Evolutionary conservation across 2,113 vertebrate species (phyloP), one percentile per base, ranked within the genome.

Genomic region (Ochotona princeps): DNA sequence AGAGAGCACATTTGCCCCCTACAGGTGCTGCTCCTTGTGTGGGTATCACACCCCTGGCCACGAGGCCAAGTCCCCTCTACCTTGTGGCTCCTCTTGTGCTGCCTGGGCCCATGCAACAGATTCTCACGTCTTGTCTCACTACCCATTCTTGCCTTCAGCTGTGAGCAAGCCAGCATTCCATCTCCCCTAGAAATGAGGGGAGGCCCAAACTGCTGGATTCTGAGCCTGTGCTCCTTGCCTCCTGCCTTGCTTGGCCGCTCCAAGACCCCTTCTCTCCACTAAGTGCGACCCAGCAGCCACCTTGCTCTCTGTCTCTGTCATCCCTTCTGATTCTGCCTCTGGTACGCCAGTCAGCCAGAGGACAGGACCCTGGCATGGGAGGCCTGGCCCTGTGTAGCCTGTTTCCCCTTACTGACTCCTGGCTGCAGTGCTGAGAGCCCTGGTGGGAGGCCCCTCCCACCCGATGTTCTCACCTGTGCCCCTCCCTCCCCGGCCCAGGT

Each of bases 401-500:
- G 18, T 0, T 72, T 85, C 69, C 78, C 73, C 60, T 69, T n/a
- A 30, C 82, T 14, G 26, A 65, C 76, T 90, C 69, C 74, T 60
- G 44, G 21, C 80, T 89, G 30, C 12, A 61, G 75, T 28, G 35
- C 75, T 25, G 60, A 87, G 63, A 14, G n/a, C 23, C 70, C 89
- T 57, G 7, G 3, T 18, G 51, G 85, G 85, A 79, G 51, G 74
- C 21, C 47, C 74, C 63, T n/a, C n/a, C n/a, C n/a, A n/a, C n/a
- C 67, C 82, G 92, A 70, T 51, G 88, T 94, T 90, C 96, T 96
- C 80, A 95, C 79, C 91, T 94, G 63, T 96, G 60, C 91, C 94
- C 95, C 91, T 96, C 96, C 95, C 78, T 95, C 90, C 94, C 93
- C 0, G 91, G 92, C 94, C 32, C 98, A 99, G 99, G 99, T 99